A percentile compares a stretch with the other conserved stretches of the same genome.
Evolutionary conservation across 2,888 invertebrate genomes (phyloP).

Genomic region (Steinernema hermaphroditum): DNA sequence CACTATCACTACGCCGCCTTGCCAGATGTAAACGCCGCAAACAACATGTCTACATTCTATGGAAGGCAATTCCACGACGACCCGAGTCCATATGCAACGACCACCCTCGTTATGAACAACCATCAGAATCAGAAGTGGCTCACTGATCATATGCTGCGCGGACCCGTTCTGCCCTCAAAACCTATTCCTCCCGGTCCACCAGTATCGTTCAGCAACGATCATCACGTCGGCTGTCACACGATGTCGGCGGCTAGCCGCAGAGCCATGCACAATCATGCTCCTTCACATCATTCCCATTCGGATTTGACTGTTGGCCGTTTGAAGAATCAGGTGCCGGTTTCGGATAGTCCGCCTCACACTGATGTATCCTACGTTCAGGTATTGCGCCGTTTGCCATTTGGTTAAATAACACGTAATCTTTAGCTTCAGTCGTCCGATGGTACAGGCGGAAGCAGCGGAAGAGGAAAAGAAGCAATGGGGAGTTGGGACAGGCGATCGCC

Average conservation of each 20-base stretch:
- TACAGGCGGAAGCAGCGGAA: conserved; percentile 50
- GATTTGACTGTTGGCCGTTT: not conserved
- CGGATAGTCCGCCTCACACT: conserved; percentile 61
- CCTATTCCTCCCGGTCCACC: conserved; percentile 56
- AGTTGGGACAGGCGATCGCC: conserved; percentile 44
- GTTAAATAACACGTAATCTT: conserved; percentile 19
- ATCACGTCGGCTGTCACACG: conserved; percentile 8
- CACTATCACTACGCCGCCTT: conserved; percentile 61
- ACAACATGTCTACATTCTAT: conserved; percentile 55
- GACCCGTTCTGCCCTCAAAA: conserved; percentile 51
- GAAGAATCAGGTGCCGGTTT: not conserved
- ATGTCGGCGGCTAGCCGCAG: conserved; percentile 6
- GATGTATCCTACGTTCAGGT: conserved; percentile 62
- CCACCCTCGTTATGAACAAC: conserved; percentile 61
- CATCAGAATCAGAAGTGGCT: conserved; percentile 53
- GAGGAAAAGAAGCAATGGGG: conserved; percentile 39
- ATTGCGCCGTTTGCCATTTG: not conserved
- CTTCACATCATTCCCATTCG: conserved; percentile 16
- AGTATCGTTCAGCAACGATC: conserved; percentile 27
- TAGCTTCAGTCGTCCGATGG: conserved; percentile 58
- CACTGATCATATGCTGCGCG: conserved; percentile 51
- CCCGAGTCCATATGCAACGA: conserved; percentile 66
- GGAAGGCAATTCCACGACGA: conserved; percentile 59
- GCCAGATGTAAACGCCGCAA: conserved; percentile 47
- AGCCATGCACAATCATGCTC: conserved; percentile 21